These are phyloP conservation scores for Scrobipalpa costella DNA, from an alignment of 2,888 invertebrate species.

Conservation along the genomic window DNA sequence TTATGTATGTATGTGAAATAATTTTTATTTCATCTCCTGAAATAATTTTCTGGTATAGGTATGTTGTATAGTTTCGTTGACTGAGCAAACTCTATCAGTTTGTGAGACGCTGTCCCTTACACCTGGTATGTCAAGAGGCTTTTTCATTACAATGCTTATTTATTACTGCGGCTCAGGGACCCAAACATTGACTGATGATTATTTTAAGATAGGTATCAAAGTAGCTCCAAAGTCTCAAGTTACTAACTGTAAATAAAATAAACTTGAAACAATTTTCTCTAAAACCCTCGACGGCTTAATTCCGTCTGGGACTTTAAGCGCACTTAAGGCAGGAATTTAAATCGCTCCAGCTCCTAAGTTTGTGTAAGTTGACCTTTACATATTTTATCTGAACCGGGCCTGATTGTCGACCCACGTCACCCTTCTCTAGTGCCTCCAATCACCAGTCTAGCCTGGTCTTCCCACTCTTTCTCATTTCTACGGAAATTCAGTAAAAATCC, in stretches of 20 bases:
- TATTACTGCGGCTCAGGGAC: neutral
- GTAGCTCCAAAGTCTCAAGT: constrained; percentile 1
- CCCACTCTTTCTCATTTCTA: constrained; percentile 40
- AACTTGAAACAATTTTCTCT: constrained; percentile 21
- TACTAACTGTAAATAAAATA: constrained; percentile 14
- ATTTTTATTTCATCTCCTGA: too few species aligned
- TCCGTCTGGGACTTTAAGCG: constrained; percentile 31
- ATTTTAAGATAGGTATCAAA: neutral
- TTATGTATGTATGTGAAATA: too few species aligned
- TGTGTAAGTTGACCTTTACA: constrained; percentile 72
- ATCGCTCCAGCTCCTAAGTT: constrained; percentile 59
- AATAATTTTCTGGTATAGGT: too few species aligned
- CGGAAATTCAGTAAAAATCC: constrained; percentile 49
- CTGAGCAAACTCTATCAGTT: too few species aligned
- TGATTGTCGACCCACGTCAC: constrained; percentile 73
- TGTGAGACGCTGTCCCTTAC: too few species aligned
- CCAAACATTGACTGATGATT: neutral
- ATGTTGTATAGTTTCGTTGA: too few species aligned
- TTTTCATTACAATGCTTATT: too few species aligned
- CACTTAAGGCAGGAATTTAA: constrained; percentile 62
- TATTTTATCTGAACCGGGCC: constrained; percentile 76
- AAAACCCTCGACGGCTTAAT: constrained; percentile 32
- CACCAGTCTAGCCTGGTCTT: constrained; percentile 59
- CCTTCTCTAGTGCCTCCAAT: constrained; percentile 64
- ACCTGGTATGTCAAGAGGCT: too few species aligned